Evolutionary conservation across 30 jellyfish, hydroid and myxozoan species (phyloP).

Genomic region (Nemopilema nomurai): DNA sequence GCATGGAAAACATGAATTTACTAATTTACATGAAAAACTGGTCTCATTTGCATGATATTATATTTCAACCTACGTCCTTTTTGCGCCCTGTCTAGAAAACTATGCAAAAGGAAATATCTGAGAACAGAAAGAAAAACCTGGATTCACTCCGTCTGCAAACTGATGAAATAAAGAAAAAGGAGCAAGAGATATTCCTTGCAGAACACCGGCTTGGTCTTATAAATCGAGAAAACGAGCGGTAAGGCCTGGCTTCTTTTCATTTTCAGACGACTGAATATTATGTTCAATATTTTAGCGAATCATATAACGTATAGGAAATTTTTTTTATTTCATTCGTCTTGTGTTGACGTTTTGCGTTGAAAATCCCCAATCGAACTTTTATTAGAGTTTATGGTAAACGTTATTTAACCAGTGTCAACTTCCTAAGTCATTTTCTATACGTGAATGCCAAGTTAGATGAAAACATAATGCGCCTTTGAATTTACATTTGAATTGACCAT

Average conservation of each 20-base stretch:
- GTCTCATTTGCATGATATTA: too few species aligned
- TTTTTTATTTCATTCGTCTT: too few species aligned
- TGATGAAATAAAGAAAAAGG: conserved; percentile 53
- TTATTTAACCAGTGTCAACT: too few species aligned
- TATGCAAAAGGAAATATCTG: conserved; percentile 33
- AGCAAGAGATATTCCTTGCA: conserved; percentile 46
- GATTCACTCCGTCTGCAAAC: conserved; percentile 50
- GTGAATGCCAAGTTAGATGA: too few species aligned
- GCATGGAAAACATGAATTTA: too few species aligned
- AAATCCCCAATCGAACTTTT: too few species aligned
- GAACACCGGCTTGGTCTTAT: conserved; percentile 44
- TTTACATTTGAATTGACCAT: background rate
- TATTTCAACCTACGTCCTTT: background rate
- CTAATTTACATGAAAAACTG: too few species aligned
- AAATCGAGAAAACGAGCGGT: conserved; percentile 47
- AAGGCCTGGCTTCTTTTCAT: background rate
- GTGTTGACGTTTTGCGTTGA: too few species aligned
- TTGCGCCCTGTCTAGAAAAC: conserved; percentile 1
- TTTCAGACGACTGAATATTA: background rate
- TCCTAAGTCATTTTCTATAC: too few species aligned
- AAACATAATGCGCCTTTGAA: too few species aligned
- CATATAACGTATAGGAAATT: too few species aligned
- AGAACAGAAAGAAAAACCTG: conserved; percentile 49
- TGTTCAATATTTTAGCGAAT: background rate
- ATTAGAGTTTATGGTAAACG: too few species aligned